Conservation (phyloP, 2,113 vertebrate species). For the Takifugu flavidus region DNA sequence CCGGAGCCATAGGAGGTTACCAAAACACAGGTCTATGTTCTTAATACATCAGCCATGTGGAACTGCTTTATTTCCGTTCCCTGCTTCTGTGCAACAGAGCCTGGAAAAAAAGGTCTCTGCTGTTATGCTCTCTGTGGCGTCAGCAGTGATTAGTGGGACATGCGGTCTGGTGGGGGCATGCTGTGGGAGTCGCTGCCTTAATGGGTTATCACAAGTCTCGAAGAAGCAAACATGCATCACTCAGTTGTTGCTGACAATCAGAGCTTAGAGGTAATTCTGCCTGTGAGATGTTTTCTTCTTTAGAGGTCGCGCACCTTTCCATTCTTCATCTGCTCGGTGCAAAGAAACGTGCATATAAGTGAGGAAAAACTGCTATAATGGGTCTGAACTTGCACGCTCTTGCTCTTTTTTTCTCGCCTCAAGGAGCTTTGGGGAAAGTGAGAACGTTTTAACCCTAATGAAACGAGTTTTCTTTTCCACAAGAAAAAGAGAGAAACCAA, state of each 20-base stretch:
- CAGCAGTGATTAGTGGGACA: slow-evolving; percentile 41
- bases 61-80: slow-evolving; percentile 69
- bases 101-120: slow-evolving; percentile 44
- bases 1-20: slow-evolving; percentile 59
- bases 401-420: slow-evolving; percentile 37
- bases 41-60: slow-evolving; percentile 71
- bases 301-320: slow-evolving; percentile 36
- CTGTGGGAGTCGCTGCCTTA: slow-evolving; percentile 36
- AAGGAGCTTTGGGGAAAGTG: slow-evolving; percentile 18
- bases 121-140: slow-evolving; percentile 44
- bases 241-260: not conserved
- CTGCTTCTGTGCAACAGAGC: slow-evolving; percentile 63
- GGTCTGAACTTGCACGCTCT: slow-evolving; percentile 51
- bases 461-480: slow-evolving; percentile 9
- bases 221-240: slow-evolving; percentile 5
- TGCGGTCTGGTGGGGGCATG: slow-evolving; percentile 24
- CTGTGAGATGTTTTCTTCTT: slow-evolving; percentile 25
- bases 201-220: slow-evolving; percentile 21
- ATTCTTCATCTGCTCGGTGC: slow-evolving; percentile 32
- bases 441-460: slow-evolving; percentile 2
- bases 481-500: not conserved
- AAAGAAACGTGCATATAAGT: slow-evolving; percentile 29
- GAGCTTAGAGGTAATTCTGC: not conserved
- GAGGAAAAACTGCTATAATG: slow-evolving; percentile 44
- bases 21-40: slow-evolving; percentile 63